Conservation (phyloP, 2,888 invertebrate genomes). For the Teleogryllus oceanicus region DNA sequence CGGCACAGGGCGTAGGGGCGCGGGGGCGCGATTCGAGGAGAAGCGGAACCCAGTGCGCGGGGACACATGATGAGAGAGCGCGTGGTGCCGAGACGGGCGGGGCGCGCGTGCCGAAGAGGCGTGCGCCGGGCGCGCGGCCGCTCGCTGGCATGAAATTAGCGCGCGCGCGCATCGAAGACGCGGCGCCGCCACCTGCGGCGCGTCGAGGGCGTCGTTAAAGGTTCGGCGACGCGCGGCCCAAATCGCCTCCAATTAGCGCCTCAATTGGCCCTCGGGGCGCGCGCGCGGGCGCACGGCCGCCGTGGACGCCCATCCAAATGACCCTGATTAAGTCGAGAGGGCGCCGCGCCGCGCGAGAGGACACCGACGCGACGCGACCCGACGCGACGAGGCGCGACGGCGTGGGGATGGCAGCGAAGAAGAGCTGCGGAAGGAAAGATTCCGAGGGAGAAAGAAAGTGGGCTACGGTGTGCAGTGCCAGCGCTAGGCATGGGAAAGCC, state of each 20-base stretch:
- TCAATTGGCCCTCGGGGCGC: too few species aligned
- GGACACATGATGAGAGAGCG: too few species aligned
- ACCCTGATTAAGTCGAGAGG: not conserved
- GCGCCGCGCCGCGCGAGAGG: not conserved
- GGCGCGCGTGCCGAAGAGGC: not conserved
- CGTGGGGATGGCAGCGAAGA: not conserved
- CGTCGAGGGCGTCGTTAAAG: not conserved
- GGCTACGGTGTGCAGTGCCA: too few species aligned
- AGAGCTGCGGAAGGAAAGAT: too few species aligned
- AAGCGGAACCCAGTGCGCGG: too few species aligned
- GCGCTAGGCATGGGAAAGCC: too few species aligned
- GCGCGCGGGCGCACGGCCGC: not conserved
- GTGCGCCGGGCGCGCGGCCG: not conserved
- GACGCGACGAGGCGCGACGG: not conserved
- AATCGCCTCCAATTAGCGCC: not conserved
- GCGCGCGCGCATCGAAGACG: not conserved
- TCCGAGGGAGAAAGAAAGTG: too few species aligned
- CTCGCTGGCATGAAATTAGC: not conserved
- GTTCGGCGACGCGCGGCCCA: not conserved
- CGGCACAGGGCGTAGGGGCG: too few species aligned
- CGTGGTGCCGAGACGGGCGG: not conserved
- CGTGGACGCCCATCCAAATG: not conserved
- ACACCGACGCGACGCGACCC: not conserved
- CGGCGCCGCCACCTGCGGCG: not conserved
- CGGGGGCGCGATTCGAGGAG: too few species aligned